Conservation (phyloP, 2,113 vertebrate species). For the Bettongia penicillata region DNA sequence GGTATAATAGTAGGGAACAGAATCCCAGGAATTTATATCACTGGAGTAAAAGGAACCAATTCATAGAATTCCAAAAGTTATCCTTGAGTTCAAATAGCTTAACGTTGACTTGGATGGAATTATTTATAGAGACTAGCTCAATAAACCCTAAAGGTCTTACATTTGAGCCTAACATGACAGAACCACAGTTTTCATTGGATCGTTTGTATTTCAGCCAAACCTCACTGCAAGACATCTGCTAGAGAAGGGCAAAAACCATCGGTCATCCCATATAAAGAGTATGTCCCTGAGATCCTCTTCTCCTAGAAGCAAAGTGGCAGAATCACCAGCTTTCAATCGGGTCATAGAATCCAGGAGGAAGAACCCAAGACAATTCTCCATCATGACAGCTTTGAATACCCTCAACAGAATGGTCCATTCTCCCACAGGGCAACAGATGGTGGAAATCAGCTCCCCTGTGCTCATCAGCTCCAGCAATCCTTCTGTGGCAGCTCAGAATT, state of each 20-base stretch:
- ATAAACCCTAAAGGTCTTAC: neutral
- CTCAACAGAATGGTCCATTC: constrained; percentile 86
- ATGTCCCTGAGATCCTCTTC: constrained; percentile 74
- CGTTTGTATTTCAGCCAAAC: constrained; percentile 87
- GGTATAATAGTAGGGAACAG: neutral
- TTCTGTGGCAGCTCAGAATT: constrained; percentile 78
- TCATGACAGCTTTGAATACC: constrained; percentile 86
- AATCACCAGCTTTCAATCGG: constrained; percentile 70
- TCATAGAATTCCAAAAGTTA: neutral
- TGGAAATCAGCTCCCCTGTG: constrained; percentile 83
- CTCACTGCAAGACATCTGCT: constrained; percentile 87
- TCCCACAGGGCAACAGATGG: constrained; percentile 73
- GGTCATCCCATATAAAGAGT: constrained; percentile 68
- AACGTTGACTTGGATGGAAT: neutral
- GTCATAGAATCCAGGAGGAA: constrained; percentile 83
- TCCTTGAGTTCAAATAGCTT: neutral
- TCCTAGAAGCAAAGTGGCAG: constrained; percentile 72
- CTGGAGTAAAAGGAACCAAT: neutral
- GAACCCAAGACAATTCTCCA: constrained; percentile 84
- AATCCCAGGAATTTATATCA: neutral
- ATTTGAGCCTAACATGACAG: neutral
- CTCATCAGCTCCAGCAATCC: constrained; percentile 88
- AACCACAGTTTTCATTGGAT: neutral
- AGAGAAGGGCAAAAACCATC: constrained; percentile 84
- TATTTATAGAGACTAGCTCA: neutral